phyloP scores from a whole-genome alignment of 2,888 invertebrate species.

The Saturnia pavonia region DNA sequence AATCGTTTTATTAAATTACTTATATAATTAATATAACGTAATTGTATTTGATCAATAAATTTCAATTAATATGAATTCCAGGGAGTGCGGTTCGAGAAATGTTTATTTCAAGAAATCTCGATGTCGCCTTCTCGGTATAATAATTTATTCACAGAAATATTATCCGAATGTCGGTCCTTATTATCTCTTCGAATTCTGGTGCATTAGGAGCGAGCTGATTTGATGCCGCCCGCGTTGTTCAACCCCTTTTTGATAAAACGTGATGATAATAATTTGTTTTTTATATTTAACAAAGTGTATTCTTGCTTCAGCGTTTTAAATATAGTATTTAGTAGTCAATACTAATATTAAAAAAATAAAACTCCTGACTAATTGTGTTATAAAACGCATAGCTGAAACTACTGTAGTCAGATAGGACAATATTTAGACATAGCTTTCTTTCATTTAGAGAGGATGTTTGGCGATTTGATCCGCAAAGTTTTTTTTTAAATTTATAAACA shows the following conservation, averaged over 20 bases:
- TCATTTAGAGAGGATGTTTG: too few relatives aligned
- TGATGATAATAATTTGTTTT: background rate
- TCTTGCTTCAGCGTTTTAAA: background rate
- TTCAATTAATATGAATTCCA: slow-evolving; percentile 21
- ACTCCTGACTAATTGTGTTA: background rate
- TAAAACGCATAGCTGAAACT: too few relatives aligned
- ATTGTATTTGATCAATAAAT: slow-evolving; percentile 21
- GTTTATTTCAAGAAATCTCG: slow-evolving; percentile 6
- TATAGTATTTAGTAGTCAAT: background rate
- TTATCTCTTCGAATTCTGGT: slow-evolving; percentile 1
- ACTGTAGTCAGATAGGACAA: too few relatives aligned
- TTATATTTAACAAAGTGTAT: background rate
- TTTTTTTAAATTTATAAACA: too few relatives aligned
- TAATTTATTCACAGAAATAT: slow-evolving; percentile 9
- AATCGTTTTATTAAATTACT: slow-evolving; percentile 17
- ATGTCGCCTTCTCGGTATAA: background rate
- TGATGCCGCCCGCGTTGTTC: slow-evolving; percentile 1
- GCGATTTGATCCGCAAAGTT: too few relatives aligned
- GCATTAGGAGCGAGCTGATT: background rate
- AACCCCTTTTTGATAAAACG: slow-evolving; percentile 1
- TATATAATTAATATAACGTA: slow-evolving; percentile 15
- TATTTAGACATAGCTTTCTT: too few relatives aligned
- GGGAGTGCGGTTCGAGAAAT: background rate
- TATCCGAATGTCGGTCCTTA: background rate
- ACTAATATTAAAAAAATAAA: background rate